phyloP scores from a whole-genome alignment of 1,140 invertebrate species.

The Hypothenemus hampei region DNA sequence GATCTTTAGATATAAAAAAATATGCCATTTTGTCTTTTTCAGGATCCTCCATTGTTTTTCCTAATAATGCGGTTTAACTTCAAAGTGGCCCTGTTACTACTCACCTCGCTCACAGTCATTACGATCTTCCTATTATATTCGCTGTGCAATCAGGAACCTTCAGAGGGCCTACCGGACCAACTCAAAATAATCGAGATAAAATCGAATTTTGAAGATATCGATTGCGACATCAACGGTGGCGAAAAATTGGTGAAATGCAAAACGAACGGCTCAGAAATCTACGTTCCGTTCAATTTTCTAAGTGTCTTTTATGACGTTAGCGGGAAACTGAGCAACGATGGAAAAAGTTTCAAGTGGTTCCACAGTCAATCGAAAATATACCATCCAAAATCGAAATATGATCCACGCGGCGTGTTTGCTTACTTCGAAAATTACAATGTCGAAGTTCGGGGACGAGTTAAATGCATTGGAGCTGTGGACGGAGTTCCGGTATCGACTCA shows the following conservation, averaged over 20 bases:
- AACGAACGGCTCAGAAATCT: slow-evolving; percentile 82
- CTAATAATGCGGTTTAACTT: slow-evolving; percentile 55
- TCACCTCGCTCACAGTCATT: slow-evolving; percentile 48
- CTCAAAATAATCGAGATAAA: slow-evolving; percentile 38
- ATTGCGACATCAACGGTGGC: slow-evolving; percentile 87
- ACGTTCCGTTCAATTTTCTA: slow-evolving; percentile 88
- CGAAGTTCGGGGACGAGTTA: slow-evolving; percentile 89
- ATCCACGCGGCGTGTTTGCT: slow-evolving; percentile 83
- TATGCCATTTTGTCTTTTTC: slow-evolving; percentile 19
- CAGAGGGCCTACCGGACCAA: slow-evolving; percentile 34
- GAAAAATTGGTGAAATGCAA: slow-evolving; percentile 80
- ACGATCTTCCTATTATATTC: slow-evolving; percentile 53
- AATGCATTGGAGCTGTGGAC: slow-evolving; percentile 88
- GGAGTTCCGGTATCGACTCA: slow-evolving; percentile 93
- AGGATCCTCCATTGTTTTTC: slow-evolving; percentile 46
- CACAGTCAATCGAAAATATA: slow-evolving; percentile 93
- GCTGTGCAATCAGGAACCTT: slow-evolving; percentile 48
- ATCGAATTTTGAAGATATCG: slow-evolving; percentile 65
- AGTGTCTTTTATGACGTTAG: slow-evolving; percentile 88
- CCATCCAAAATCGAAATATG: slow-evolving; percentile 81
- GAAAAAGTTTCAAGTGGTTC: slow-evolving; percentile 88
- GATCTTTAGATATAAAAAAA: neutral
- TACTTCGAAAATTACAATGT: slow-evolving; percentile 98
- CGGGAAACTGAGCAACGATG: slow-evolving; percentile 66
- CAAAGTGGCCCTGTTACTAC: slow-evolving; percentile 50